Percentiles rank a stretch among this genome's conserved stretches.
Evolutionary conservation across 2,113 vertebrate genomes (phyloP).

Genomic region (Oceanites oceanicus): DNA sequence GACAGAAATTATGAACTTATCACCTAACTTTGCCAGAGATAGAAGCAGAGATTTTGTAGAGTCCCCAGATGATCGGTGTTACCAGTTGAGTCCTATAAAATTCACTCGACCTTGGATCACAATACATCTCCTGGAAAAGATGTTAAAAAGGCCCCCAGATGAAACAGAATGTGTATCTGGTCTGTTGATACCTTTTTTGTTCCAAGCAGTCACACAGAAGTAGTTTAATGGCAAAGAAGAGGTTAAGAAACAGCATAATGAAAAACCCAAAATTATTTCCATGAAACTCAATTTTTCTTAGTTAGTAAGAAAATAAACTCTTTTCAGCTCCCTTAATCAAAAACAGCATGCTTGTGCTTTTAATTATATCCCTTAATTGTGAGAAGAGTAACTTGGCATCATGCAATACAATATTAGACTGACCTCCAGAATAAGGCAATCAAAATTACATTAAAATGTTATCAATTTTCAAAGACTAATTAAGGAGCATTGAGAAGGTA

Average conservation of each 20-base stretch:
- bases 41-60: neutral
- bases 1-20: neutral
- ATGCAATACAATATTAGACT: slow-evolving; percentile 15
- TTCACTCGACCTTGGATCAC: neutral
- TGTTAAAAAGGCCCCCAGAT: neutral
- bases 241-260: neutral
- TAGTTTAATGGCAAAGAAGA: neutral
- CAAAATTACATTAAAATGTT: slow-evolving; percentile 27
- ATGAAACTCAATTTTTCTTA: slow-evolving; percentile 25
- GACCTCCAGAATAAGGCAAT: slow-evolving; percentile 45
- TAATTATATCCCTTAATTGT: slow-evolving; percentile 39
- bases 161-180: neutral
- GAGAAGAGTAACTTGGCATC: slow-evolving; percentile 42
- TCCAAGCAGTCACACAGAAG: neutral
- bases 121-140: neutral
- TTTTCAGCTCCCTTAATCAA: slow-evolving; percentile 24
- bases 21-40: neutral
- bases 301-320: slow-evolving; percentile 23
- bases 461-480: slow-evolving; percentile 31
- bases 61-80: neutral
- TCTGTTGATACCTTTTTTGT: neutral
- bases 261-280: neutral
- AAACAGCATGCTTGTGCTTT: neutral
- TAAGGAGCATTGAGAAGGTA: neutral
- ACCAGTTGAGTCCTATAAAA: neutral